Evolutionary conservation across 2,113 vertebrate species (phyloP).

Genomic region (Forbesichthys papilliferus): DNA sequence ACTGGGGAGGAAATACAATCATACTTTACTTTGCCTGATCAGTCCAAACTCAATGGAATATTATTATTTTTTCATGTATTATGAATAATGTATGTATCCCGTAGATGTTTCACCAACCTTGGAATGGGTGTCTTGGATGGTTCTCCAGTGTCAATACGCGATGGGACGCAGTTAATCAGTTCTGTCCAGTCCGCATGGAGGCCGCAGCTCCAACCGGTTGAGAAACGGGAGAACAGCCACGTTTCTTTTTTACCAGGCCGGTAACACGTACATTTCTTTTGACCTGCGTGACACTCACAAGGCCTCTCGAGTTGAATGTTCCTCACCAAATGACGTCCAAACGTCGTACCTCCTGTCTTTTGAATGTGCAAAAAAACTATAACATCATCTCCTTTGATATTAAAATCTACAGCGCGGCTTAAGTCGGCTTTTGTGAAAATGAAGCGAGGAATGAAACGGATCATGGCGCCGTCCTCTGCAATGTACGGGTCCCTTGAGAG

Average conservation of each 20-base stretch:
- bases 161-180: conserved; percentile 85
- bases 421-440: conserved; percentile 88
- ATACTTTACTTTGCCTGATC: neutral
- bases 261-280: conserved; percentile 96
- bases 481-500: conserved; percentile 85
- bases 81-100: too few species aligned
- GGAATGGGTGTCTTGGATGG: conserved; percentile 67
- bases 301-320: conserved; percentile 96
- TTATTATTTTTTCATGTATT: too few species aligned
- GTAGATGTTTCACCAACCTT: conserved; percentile 75
- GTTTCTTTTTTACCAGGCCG: conserved; percentile 93
- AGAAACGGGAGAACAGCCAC: conserved; percentile 89
- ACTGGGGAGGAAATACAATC: conserved; percentile 26
- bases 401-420: conserved; percentile 83
- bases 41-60: too few species aligned
- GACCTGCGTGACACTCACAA: conserved; percentile 91
- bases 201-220: conserved; percentile 87
- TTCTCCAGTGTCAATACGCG: conserved; percentile 83
- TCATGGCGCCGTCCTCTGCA: conserved; percentile 86
- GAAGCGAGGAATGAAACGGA: conserved; percentile 87
- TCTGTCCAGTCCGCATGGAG: conserved; percentile 87
- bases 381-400: conserved; percentile 92
- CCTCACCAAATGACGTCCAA: conserved; percentile 88
- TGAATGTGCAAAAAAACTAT: conserved; percentile 86
- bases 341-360: conserved; percentile 88